A percentile compares a stretch with the other conserved stretches of the same genome.
Conservation (phyloP, 2,113 vertebrate species). For the Corythaeola cristata region DNA sequence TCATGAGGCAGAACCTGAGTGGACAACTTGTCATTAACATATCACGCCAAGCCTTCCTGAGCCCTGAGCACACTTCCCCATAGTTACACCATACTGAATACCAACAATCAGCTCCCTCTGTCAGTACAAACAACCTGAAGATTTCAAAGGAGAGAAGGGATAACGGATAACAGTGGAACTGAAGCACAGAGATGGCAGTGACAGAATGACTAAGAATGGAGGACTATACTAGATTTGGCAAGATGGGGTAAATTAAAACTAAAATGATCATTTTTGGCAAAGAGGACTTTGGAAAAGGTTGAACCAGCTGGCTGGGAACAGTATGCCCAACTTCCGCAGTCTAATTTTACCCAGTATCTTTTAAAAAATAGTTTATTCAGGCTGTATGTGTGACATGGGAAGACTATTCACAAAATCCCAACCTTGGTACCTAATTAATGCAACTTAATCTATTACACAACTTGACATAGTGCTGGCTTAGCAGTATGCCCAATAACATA, state of each 20-base stretch:
- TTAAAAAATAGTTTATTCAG: neutral
- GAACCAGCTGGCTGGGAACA: slow-evolving; percentile 1
- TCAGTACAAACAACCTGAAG: neutral
- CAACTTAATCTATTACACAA: neutral
- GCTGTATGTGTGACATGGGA: neutral
- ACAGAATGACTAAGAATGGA: neutral
- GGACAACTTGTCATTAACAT: neutral
- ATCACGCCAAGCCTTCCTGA: neutral
- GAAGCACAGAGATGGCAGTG: neutral
- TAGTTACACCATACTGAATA: neutral
- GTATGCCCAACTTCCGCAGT: neutral
- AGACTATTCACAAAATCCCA: neutral
- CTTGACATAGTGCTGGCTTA: neutral
- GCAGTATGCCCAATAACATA: neutral
- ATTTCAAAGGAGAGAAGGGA: neutral
- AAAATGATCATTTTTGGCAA: neutral
- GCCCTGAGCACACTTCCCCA: neutral
- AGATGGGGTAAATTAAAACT: neutral
- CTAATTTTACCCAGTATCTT: neutral
- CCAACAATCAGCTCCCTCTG: neutral
- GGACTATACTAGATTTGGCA: neutral
- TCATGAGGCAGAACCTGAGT: slow-evolving; percentile 84
- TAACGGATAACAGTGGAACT: neutral
- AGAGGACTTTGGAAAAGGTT: neutral
- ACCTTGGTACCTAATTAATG: neutral